These are phyloP conservation scores for Oxyscelio sp. DNA, from an alignment of 2,888 invertebrate genomes.

Conservation along the genomic window DNA sequence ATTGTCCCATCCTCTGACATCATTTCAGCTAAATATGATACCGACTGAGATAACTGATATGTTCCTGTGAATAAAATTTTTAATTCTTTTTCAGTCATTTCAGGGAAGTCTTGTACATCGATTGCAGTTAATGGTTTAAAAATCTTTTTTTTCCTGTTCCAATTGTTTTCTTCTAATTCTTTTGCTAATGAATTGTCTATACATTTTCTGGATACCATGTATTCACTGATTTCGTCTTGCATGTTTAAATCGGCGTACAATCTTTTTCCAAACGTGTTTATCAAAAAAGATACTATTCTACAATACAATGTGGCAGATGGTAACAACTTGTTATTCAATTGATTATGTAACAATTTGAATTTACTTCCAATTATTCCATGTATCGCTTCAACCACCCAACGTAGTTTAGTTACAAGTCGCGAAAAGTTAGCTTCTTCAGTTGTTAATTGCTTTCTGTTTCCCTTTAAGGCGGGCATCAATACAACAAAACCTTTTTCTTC, in stretches of 20 bases:
- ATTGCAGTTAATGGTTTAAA: background rate
- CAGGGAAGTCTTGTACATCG: background rate
- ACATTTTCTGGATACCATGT: background rate
- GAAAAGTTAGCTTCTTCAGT: slow-evolving; percentile 72
- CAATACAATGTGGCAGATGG: slow-evolving; percentile 31
- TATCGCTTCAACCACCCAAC: slow-evolving; percentile 66
- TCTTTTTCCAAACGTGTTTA: slow-evolving; percentile 65
- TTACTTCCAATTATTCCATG: slow-evolving; percentile 62
- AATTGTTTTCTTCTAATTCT: slow-evolving; percentile 24
- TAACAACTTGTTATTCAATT: slow-evolving; percentile 58
- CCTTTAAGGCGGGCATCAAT: slow-evolving; percentile 76
- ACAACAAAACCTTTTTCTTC: slow-evolving; percentile 62
- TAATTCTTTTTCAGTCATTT: slow-evolving; percentile 19
- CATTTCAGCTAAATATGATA: slow-evolving; percentile 39
- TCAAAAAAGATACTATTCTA: slow-evolving; percentile 42
- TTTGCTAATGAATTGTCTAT: slow-evolving; percentile 25
- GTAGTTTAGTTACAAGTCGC: slow-evolving; percentile 74
- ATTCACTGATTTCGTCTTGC: background rate
- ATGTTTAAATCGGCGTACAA: slow-evolving; percentile 17
- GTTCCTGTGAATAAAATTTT: slow-evolving; percentile 46
- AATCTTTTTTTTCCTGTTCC: background rate
- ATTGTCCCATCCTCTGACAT: too few species aligned
- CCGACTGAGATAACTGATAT: slow-evolving; percentile 31
- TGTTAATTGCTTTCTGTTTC: too few species aligned
- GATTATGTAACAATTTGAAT: slow-evolving; percentile 45